Evolutionary conservation across 1,140 invertebrate genomes (phyloP).

Genomic region (Drosophila paulistorum): DNA sequence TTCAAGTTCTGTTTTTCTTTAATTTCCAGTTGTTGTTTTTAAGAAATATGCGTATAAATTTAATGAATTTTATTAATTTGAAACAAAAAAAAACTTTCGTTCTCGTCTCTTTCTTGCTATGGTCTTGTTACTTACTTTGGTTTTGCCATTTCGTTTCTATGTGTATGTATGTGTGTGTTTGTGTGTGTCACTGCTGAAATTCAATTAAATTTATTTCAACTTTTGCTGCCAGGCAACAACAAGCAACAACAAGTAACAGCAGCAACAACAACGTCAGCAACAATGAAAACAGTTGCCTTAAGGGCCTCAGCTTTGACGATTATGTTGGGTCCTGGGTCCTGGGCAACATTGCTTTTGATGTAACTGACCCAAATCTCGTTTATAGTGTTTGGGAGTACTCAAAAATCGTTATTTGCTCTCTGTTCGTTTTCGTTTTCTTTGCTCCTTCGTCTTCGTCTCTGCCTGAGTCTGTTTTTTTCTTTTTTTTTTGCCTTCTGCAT

Average conservation of each 20-base stretch:
- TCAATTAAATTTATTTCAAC: slow-evolving; percentile 78
- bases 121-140: slow-evolving; percentile 1
- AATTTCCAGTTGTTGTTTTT: slow-evolving; percentile 32
- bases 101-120: slow-evolving; percentile 35
- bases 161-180: slow-evolving; percentile 6
- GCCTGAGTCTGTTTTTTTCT: background rate
- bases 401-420: slow-evolving; percentile 37
- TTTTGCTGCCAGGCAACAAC: slow-evolving; percentile 55
- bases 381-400: slow-evolving; percentile 30
- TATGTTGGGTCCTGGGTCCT: slow-evolving; percentile 50
- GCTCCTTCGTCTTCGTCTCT: background rate
- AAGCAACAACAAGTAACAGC: slow-evolving; percentile 22
- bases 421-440: slow-evolving; percentile 2
- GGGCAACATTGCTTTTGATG: slow-evolving; percentile 60
- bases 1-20: background rate
- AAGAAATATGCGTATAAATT: slow-evolving; percentile 56
- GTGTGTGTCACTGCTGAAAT: slow-evolving; percentile 69
- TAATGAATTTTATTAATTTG: slow-evolving; percentile 68
- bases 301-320: slow-evolving; percentile 55
- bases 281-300: slow-evolving; percentile 47
- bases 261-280: slow-evolving; percentile 12
- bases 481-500: slow-evolving; percentile 2
- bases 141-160: slow-evolving; percentile 34
- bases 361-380: slow-evolving; percentile 67
- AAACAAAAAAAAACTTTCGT: slow-evolving; percentile 47